Evolutionary conservation across 2,113 vertebrate genomes (phyloP), one percentile per base, ranked within the genome.

Genomic region (Scomber scombrus): DNA sequence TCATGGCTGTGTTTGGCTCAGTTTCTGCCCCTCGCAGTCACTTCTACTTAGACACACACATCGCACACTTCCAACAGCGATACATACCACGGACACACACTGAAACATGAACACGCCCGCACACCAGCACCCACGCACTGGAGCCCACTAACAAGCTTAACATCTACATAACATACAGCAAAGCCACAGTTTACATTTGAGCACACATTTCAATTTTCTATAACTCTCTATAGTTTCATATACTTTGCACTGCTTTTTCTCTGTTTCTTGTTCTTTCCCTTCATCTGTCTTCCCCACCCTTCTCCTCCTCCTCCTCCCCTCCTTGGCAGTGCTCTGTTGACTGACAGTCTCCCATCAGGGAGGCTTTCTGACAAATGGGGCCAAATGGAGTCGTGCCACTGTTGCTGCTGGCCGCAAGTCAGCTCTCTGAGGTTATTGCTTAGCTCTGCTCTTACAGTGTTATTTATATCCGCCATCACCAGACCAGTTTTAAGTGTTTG

Each of bases 351-450:
- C 88, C 40, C 86, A 84, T 86, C 85, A 85, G 87, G 88, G 83
- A 80, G 86, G 67, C 80, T 91, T 79, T 84, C 90, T 85, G 75
- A 88, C 90, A 92, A 89, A 92, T 87, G 71, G 71, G 71, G 87
- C 88, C 93, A 93, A 89, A 90, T 91, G 90, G 93, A 88, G 77
- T 21, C 3, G 47, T 80, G 89, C 91, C 88, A 89, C 82, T 73
- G 89, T 81, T 80, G 80, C 85, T 74, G 76, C 86, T 88, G 88
- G 84, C 77, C 40, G 64, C 74, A 9, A 63, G 71, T 85, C 88
- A 87, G 64, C 72, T 81, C 85, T 68, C 78, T 58, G 82, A 85
- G 80, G 75, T 80, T 89, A 72, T 66, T 87, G 85, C 87, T 85
- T 74, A 77, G 84, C 80, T 85, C 84, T 73, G 76, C 67, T 75